These are phyloP conservation scores for Wiebesia pumilae DNA, from an alignment of 1,140 invertebrate genomes.

Conservation along the genomic window DNA sequence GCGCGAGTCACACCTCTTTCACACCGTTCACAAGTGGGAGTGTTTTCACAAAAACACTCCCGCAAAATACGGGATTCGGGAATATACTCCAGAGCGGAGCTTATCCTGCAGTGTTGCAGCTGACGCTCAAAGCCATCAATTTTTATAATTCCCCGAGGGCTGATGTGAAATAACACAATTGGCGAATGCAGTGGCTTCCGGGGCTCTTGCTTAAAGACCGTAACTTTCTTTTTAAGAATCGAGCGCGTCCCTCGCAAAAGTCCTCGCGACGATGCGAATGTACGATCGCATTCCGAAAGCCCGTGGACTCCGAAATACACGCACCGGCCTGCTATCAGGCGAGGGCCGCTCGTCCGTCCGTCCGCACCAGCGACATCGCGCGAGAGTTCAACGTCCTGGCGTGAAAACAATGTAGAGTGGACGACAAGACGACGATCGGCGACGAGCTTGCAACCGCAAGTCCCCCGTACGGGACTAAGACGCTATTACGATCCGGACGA, in stretches of 20 bases:
- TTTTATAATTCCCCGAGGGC: neutral
- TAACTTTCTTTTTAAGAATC: neutral
- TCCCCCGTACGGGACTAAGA: neutral
- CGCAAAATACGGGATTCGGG: no score
- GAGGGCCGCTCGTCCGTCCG: neutral
- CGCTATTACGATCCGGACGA: neutral
- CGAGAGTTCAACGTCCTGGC: conserved; percentile 59
- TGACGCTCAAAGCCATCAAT: neutral
- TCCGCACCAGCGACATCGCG: neutral
- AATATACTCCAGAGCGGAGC: neutral
- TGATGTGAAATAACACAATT: neutral
- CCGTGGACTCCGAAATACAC: neutral
- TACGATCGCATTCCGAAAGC: neutral
- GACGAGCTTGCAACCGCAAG: neutral
- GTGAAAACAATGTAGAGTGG: conserved; percentile 37
- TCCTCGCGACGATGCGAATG: neutral
- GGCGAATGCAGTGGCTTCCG: neutral
- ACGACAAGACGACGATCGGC: no score
- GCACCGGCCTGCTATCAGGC: neutral
- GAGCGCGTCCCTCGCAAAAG: neutral
- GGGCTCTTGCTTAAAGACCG: neutral
- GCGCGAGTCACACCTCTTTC: no score
- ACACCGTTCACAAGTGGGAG: no score
- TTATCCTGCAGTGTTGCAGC: neutral
- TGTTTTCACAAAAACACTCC: no score